These are phyloP conservation scores for Euura saliciscinereae DNA, from an alignment of 1,140 invertebrate species.

Conservation along the genomic window DNA sequence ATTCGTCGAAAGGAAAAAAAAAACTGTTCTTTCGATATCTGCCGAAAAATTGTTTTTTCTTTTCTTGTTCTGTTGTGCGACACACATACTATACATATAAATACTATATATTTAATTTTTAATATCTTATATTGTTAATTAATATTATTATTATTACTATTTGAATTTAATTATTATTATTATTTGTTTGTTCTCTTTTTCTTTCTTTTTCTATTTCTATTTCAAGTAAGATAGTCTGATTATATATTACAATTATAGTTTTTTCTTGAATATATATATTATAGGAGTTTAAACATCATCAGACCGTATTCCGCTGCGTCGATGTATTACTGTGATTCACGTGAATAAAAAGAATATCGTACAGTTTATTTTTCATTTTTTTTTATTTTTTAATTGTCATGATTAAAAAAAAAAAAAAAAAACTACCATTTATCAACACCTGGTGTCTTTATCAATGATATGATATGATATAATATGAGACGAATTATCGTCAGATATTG, in stretches of 20 bases:
- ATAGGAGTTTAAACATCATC: constrained; percentile 46
- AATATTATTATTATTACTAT: constrained; percentile 38
- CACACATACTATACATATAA: constrained; percentile 29
- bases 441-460: too few relatives aligned
- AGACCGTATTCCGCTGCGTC: constrained; percentile 26
- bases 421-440: too few relatives aligned
- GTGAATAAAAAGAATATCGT: constrained; percentile 7
- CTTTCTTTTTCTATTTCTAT: constrained; percentile 52
- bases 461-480: too few relatives aligned
- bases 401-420: too few relatives aligned
- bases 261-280: too few relatives aligned
- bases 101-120: constrained; percentile 49
- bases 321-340: constrained; percentile 11
- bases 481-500: too few relatives aligned
- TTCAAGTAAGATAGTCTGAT: constrained; percentile 51
- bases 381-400: too few relatives aligned
- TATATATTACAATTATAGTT: constrained; percentile 40
- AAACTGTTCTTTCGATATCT: too few relatives aligned
- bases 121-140: constrained; percentile 39
- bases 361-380: neutral
- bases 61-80: constrained; percentile 28
- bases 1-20: too few relatives aligned
- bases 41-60: too few relatives aligned
- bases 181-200: constrained; percentile 11
- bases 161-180: constrained; percentile 42